These are phyloP conservation scores for Pholis gunnellus DNA, from an alignment of 2,113 vertebrate species.

Conservation along the genomic window DNA sequence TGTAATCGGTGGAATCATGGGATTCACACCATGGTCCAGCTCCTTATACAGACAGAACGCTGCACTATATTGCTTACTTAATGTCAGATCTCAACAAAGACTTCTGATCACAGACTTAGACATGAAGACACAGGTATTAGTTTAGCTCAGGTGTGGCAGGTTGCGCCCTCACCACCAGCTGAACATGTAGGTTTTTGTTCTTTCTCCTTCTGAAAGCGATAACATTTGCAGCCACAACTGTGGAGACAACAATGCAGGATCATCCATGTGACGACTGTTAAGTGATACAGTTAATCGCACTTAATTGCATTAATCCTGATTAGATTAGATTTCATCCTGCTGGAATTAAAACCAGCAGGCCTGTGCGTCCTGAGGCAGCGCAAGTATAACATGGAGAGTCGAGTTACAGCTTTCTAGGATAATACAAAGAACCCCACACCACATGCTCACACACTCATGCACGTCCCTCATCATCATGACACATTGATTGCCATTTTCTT, in stretches of 20 bases:
- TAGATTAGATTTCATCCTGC: conserved; percentile 45
- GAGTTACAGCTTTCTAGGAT: neutral
- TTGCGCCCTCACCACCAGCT: conserved; percentile 2
- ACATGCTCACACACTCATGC: neutral
- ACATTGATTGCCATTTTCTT: conserved; percentile 20
- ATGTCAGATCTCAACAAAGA: neutral
- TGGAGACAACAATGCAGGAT: conserved; percentile 7
- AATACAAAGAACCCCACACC: conserved; percentile 10
- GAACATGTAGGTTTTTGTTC: neutral
- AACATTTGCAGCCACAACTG: conserved; percentile 10
- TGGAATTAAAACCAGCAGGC: conserved; percentile 52
- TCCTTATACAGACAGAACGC: neutral
- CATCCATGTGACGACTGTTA: conserved; percentile 19
- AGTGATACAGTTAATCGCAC: conserved; percentile 45
- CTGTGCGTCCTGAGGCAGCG: conserved; percentile 31
- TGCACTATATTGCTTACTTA: neutral
- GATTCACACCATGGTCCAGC: neutral
- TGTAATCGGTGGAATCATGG: neutral
- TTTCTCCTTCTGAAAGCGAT: neutral
- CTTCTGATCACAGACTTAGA: neutral
- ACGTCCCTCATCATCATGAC: conserved; percentile 10
- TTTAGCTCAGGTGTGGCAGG: neutral
- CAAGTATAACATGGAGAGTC: conserved; percentile 7
- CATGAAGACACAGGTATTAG: neutral
- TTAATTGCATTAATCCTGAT: conserved; percentile 52